A percentile compares a stretch with the other conserved stretches of the same genome.
These are phyloP conservation scores for Gopherus flavomarginatus DNA, from an alignment of 2,113 vertebrate genomes.

Conservation along the genomic window DNA sequence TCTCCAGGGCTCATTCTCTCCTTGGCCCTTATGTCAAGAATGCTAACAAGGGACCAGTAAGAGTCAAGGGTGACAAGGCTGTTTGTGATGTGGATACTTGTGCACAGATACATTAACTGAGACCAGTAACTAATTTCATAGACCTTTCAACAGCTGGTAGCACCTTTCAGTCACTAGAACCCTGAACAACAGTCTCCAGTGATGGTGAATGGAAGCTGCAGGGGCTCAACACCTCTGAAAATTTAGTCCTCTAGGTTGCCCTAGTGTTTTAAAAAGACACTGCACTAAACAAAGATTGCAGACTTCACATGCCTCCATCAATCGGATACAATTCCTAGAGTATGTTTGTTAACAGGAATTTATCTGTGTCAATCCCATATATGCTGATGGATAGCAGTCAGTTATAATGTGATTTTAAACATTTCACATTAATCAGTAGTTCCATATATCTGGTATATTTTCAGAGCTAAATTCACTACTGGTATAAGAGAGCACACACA, in stretches of 20 bases:
- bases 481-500: not conserved
- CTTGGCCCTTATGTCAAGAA: not conserved
- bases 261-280: not conserved
- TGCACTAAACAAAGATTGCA: not conserved
- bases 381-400: not conserved
- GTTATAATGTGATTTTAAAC: not conserved
- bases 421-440: not conserved
- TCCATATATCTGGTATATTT: not conserved
- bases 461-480: not conserved
- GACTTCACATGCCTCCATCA: not conserved
- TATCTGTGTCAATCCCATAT: not conserved
- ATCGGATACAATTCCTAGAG: not conserved
- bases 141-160: constrained; percentile 28
- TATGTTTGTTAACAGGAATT: not conserved
- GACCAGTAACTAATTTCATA: constrained; percentile 27
- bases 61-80: constrained; percentile 20
- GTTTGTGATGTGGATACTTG: constrained; percentile 42
- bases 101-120: not conserved
- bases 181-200: not conserved
- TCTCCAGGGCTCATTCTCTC: not conserved
- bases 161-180: not conserved
- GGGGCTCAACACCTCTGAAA: not conserved
- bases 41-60: not conserved
- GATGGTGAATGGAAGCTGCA: not conserved
- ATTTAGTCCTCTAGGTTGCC: fast-evolving